Base-by-base conservation (phyloP, 2,113 vertebrate species). In the Myotis davidii region DNA sequence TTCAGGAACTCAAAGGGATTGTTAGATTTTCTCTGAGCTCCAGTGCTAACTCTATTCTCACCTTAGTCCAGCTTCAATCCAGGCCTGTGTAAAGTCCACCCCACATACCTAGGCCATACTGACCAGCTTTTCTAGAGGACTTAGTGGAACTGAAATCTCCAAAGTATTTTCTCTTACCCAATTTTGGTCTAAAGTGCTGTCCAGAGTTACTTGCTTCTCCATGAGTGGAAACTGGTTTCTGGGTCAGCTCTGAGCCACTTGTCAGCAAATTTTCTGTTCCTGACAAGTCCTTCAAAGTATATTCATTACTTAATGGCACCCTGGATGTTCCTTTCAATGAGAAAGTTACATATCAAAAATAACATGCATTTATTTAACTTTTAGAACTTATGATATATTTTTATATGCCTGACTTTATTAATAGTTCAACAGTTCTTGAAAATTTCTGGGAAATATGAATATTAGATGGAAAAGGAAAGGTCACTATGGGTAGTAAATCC, bases 111-210 rank as follows among this genome's bases (percentile, higher is more conserved):
- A 37, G 3, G 23, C 7, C 27, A 21, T 61, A 72, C 23, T 54
- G 8, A 29, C 10, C 11, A 77, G 10, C 23, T 27, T 88, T 67
- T 61, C 25, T 52, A 79, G n/a, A 65, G 21, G 54, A 54, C 29
- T 32, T 18, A 34, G 32, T 48, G 16, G 17, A 54, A 79, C 7
- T 32, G 25, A 87, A 34, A 2, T 72, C 7, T 67, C 54, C 25
- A 18, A 6, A n/a, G 37, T 77, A 27, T 56, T 73, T 90, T 65
- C 29, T 88, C 77, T 97, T 94, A 97, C 94, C 86, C 21, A 54
- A 0, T 86, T 91, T 94, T 78, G 0, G 13, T 70, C 37, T 65
- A 1, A 17, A 42, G 17, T 21, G 59, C 20, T 94, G 54, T 90
- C 29, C 34, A 39, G 85, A 74, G 14, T 64, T 39, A 12, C 11